Evolutionary conservation across 2,888 invertebrate species (phyloP), one percentile per base, ranked within the genome.

Genomic region (Cantharis rustica): DNA sequence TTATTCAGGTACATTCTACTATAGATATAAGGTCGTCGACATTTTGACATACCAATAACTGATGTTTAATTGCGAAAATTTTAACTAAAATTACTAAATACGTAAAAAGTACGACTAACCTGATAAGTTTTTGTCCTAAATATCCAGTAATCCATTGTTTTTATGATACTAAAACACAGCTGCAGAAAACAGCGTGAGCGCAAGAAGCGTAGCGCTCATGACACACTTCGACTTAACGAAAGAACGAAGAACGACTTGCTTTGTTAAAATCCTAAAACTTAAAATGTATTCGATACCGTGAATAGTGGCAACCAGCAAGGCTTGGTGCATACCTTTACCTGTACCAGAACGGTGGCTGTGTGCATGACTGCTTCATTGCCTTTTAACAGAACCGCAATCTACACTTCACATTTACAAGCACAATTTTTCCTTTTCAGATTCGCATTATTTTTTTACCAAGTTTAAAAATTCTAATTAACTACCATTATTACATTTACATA

Each of bases 11-110:
- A 31, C 20, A 72, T 69, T 72, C 47, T 47, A 76, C 23, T 77
- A 61, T 71, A 69, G 73, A 69, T 63, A 68, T 76, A 81, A 85
- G 86, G 86, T 87, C 86, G 85, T 83, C 86, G 86, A 86, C 86
- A 86, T 85, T 85, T 86, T 86, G 85, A 86, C 86, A 84, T 85
- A 85, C 84, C 85, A 83, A 83, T 83, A 79, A 61, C 47, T 71
- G 61, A 71, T 66, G 75, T 26, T 16, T 26, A 64, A 71, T 27
- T 26, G 26, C 20, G 11, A 66, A 47, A 61, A 47, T 66, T 75
- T 66, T 71, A 17, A 72, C 61, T 20, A 61, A 15, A 47, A 69
- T 31, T 72, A 69, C 71, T 80, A 80, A 78, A 72, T 71, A 75
- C 72, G 27, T 73, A 72, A 75, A 73, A 76, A 70, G 63, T 63